phyloP scores from a whole-genome alignment of 2,888 invertebrate genomes.

The Thereva unica region DNA sequence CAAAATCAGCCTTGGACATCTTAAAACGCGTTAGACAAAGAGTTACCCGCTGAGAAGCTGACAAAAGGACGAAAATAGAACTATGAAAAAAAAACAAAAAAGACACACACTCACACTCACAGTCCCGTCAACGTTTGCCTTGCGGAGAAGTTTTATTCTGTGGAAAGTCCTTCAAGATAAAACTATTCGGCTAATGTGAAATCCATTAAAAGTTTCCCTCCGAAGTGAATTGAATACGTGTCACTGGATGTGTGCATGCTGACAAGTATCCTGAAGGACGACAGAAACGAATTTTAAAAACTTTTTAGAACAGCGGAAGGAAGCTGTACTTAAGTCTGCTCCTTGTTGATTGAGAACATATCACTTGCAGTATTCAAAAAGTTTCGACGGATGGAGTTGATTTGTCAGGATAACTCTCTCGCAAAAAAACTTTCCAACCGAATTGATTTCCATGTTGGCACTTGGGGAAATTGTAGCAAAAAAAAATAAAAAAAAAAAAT shows the following conservation, averaged over 20 bases:
- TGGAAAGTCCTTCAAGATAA: conserved; percentile 17
- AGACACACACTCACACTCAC: too few species aligned
- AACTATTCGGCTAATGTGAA: conserved; percentile 41
- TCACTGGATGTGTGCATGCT: conserved; percentile 25
- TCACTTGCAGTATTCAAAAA: conserved; percentile 16
- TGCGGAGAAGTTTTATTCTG: conserved; percentile 17
- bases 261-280: conserved; percentile 29
- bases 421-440: background rate
- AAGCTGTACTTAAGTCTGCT: conserved; percentile 17
- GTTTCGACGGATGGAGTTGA: conserved; percentile 20
- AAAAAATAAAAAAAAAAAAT: too few species aligned
- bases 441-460: conserved; percentile 28
- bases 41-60: conserved; percentile 8
- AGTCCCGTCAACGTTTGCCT: background rate
- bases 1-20: conserved; percentile 12
- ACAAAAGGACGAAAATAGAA: conserved; percentile 1
- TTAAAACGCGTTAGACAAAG: conserved; percentile 27
- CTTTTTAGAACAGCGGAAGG: conserved; percentile 22
- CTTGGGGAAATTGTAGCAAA: background rate
- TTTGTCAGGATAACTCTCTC: conserved; percentile 6
- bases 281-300: conserved; percentile 17
- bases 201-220: conserved; percentile 39
- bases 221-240: conserved; percentile 33
- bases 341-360: conserved; percentile 18
- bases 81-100: conserved; percentile 20